Evolutionary conservation across 2,888 invertebrate genomes (phyloP), one percentile per base, ranked within the genome.

Genomic region (Agriotes lineatus): DNA sequence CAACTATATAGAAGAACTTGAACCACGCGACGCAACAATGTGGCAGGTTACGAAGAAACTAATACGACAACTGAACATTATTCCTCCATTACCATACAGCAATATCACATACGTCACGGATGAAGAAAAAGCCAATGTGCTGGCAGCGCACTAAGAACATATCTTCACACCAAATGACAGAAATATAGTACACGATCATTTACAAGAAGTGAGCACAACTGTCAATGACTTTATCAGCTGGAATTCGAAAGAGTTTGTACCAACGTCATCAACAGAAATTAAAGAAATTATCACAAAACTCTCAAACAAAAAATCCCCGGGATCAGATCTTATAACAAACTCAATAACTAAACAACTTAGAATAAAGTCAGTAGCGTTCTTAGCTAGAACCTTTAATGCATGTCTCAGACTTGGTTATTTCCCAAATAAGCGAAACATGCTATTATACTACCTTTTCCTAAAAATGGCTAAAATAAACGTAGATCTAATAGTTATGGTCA

Each of bases 381-480:
- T 76, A n/a, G n/a, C n/a, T n/a, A n/a, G n/a, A n/a, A n/a, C n/a
- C n/a, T n/a, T n/a, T n/a, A n/a, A n/a, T n/a, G n/a, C n/a, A n/a
- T n/a, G n/a, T n/a, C n/a, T n/a, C n/a, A n/a, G n/a, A n/a, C n/a
- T n/a, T n/a, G n/a, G n/a, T n/a, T n/a, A n/a, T n/a, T n/a, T n/a
- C n/a, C n/a, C n/a, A n/a, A n/a, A n/a, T n/a, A n/a, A 48, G 22
- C n/a, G 16, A 48, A 12, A 16, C 18, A 45, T 16, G 18, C 18
- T 45, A 45, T 18, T 16, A 16, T 45, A 7, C 19, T 48, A 48
- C 48, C 48, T n/a, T 22, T 48, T 48, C 48, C 9, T 35, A n/a
- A n/a, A 52, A 10, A 10, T 74, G 73, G 74, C 6, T 30, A 52
- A 20, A 12, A 45, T 45, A 79, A 75, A 18, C 52, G n/a, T n/a